Percentiles rank a stretch among this genome's conserved stretches.
phyloP scores from a whole-genome alignment of 1,140 invertebrate species.

The Ylistrum balloti region DNA sequence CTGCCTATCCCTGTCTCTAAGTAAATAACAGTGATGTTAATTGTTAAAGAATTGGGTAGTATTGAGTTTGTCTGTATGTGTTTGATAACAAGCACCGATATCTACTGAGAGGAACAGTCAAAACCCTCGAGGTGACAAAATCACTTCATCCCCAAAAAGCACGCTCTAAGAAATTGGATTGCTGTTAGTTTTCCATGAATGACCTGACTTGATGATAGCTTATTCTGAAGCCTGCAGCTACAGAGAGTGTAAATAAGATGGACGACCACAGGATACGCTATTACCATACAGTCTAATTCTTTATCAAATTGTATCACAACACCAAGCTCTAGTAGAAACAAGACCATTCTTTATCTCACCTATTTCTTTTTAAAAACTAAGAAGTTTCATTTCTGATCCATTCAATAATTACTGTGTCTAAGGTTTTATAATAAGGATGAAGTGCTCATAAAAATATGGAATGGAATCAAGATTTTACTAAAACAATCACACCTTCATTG shows the following conservation, averaged over 20 bases:
- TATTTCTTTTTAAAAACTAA: too few relatives aligned
- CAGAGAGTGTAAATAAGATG: not conserved
- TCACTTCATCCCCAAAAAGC: conserved; percentile 2
- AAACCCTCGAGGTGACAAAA: conserved; percentile 4
- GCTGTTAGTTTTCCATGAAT: not conserved
- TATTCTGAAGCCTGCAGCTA: not conserved
- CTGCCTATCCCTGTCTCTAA: too few relatives aligned
- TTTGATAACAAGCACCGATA: not conserved
- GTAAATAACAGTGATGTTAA: not conserved
- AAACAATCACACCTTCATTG: too few relatives aligned
- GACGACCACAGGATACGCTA: not conserved
- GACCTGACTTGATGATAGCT: not conserved
- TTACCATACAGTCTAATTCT: not conserved
- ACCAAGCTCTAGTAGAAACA: too few relatives aligned
- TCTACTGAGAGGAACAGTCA: not conserved
- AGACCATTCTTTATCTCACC: too few relatives aligned
- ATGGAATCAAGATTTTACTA: too few relatives aligned
- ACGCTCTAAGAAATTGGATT: not conserved
- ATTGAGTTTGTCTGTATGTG: not conserved
- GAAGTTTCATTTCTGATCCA: too few relatives aligned
- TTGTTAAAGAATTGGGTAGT: not conserved
- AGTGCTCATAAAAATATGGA: too few relatives aligned
- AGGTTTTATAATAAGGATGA: too few relatives aligned
- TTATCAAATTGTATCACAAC: not conserved
- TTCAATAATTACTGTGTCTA: too few relatives aligned